phyloP scores from a whole-genome alignment of 2,113 vertebrate species.

The Tamias sibiricus region DNA sequence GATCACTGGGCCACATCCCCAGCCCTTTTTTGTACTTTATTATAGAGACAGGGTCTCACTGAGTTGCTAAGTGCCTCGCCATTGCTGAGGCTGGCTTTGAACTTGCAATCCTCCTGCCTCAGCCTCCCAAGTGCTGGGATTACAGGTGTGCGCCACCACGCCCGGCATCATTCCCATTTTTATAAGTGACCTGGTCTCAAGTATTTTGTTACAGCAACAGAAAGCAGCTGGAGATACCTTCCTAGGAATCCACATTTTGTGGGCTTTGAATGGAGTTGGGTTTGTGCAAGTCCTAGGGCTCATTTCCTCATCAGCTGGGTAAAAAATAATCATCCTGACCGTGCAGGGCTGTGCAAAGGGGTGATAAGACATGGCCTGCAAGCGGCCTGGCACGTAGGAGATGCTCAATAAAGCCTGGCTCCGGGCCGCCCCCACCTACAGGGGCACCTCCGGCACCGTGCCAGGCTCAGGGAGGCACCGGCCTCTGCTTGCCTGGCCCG shows the following conservation, averaged over 20 bases:
- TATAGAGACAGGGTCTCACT: no score
- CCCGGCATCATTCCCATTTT: neutral
- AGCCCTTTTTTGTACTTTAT: no score
- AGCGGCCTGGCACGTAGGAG: neutral
- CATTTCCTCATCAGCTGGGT: neutral
- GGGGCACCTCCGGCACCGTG: neutral
- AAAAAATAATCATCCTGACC: neutral
- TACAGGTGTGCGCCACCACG: no score
- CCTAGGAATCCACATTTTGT: neutral
- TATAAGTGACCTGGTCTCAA: neutral
- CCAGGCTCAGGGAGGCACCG: neutral
- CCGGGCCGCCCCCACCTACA: fast-evolving
- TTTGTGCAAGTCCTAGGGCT: neutral
- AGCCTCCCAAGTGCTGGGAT: no score
- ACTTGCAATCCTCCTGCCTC: no score
- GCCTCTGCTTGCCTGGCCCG: neutral
- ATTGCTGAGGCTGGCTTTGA: no score
- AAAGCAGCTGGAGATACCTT: neutral
- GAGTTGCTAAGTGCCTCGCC: no score
- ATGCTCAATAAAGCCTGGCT: neutral
- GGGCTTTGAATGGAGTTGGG: neutral
- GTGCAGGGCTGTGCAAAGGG: neutral
- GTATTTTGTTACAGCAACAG: neutral
- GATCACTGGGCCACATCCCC: no score
- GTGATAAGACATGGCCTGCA: neutral